Base-by-base conservation (phyloP, 2,888 invertebrate species). In the Euplexia lucipara region DNA sequence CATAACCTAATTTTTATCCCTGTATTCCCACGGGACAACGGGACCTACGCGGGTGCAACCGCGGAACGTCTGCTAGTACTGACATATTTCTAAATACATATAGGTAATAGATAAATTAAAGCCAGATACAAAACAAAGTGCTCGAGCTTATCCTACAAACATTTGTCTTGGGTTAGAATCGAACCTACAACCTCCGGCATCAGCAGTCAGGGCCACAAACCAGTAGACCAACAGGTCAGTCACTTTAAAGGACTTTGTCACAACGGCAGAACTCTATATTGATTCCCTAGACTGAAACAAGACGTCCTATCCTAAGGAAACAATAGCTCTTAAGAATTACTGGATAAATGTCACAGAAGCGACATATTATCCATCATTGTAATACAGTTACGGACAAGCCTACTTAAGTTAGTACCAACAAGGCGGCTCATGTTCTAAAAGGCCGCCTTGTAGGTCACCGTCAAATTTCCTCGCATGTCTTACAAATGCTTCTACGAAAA, bases 401-500 rank as follows among this genome's bases (percentile, higher is more conserved):
- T n/a, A 30, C 42, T 6, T 39, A 20, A 16, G 30, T 60, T 16
- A 34, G 39, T 60, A 32, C 32, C 14, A 34, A 60, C 57, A 44
- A 53, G 45, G 53, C 26, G 22, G n/a, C 39, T 56, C 22, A 34
- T 45, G 42, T 64, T 51, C 58, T 56, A 49, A 59, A 68, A 69
- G 44, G 37, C 20, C 52, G 39, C 37, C 39, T 47, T 42, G 45
- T 22, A 68, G 34, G 37, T 57, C 49, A 62, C 45, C 22, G 12
- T 22, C 32, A 44, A 45, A 74, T 53, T 12, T 1, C 37, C 54
- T 41, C 51, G 49, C 41, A 52, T 74, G 10, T 52, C 52, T 58
- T 51, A 3, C 16, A 59, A 70, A 63, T 34, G 22, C 14, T 61
- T 54, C 53, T 12, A 54, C 22, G 32, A 65, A 78, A 61, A 45